These are phyloP conservation scores for Pinna nobilis DNA, from an alignment of 1,140 invertebrate species.

Conservation along the genomic window DNA sequence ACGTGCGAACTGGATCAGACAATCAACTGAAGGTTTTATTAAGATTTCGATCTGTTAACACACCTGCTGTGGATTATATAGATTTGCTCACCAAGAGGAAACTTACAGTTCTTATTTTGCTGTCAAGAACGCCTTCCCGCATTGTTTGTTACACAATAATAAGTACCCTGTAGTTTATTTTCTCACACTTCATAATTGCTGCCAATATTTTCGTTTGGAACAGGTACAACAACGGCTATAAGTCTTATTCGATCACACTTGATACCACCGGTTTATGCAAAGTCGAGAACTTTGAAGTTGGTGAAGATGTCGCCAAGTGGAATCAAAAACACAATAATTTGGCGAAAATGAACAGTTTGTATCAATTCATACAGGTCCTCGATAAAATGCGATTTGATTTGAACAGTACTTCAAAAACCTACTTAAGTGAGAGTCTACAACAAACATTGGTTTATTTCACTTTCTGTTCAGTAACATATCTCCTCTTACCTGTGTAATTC, in stretches of 20 bases:
- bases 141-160: conserved; percentile 8
- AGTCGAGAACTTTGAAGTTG: conserved; percentile 12
- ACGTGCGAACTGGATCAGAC: no score
- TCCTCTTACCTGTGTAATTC: no score
- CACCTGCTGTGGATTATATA: conserved; percentile 23
- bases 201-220: conserved; percentile 16
- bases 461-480: no score
- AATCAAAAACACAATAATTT: conserved; percentile 15
- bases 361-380: conserved; percentile 9
- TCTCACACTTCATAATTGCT: background rate
- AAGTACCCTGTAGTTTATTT: conserved; percentile 2
- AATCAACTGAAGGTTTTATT: background rate
- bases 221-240: conserved; percentile 5
- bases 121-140: conserved; percentile 2
- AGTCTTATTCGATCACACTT: background rate
- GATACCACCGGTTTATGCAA: conserved; percentile 3
- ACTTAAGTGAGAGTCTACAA: no score
- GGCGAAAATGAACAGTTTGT: conserved; percentile 20
- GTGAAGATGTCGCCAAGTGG: conserved; percentile 14
- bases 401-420: conserved; percentile 8
- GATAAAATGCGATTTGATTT: conserved; percentile 21
- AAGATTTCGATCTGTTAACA: background rate
- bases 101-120: background rate
- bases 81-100: conserved; percentile 5
- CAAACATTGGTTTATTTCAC: no score